A percentile compares a stretch with the other conserved stretches of the same genome.
phyloP scores from a whole-genome alignment of 2,797 vertebrate species.

The Triplophysa yarkandensis region DNA sequence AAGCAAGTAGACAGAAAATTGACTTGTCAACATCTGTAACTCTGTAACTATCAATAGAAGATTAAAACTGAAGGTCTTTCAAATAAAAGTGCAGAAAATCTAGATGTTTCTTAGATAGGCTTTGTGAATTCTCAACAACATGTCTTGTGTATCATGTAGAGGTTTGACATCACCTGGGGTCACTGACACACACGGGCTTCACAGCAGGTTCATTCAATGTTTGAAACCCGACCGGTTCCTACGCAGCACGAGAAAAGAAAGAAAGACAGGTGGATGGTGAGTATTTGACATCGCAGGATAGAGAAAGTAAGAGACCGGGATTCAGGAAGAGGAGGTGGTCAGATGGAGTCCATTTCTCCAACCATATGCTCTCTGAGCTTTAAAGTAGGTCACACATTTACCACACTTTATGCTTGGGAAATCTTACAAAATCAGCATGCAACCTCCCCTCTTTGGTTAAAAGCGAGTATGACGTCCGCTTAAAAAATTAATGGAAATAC shows the following conservation, averaged over 20 bases:
- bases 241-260: constrained; percentile 51
- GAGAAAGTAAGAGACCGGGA: constrained; percentile 29
- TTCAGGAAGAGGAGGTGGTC: constrained; percentile 53
- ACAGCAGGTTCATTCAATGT: constrained; percentile 64
- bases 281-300: constrained; percentile 16
- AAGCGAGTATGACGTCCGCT: constrained; percentile 51
- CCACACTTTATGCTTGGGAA: constrained; percentile 53
- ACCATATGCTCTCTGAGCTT: constrained; percentile 33
- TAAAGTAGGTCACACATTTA: constrained; percentile 63
- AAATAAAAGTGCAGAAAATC: constrained; percentile 37
- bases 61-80: constrained; percentile 66
- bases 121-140: constrained; percentile 12
- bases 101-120: constrained; percentile 50
- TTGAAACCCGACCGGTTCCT: constrained; percentile 62
- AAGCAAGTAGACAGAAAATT: constrained; percentile 77
- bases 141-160: constrained; percentile 60
- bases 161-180: constrained; percentile 71
- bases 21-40: constrained; percentile 73
- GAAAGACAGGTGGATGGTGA: constrained; percentile 20
- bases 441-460: constrained; percentile 45
- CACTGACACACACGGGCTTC: constrained; percentile 59
- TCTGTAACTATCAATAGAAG: constrained; percentile 67
- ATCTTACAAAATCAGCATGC: constrained; percentile 56
- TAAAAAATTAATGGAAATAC: constrained; percentile 62
- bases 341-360: constrained; percentile 43